Percentiles rank a stretch among this genome's conserved stretches.
Conservation (phyloP, 1,140 invertebrate species). For the Aradophagus sp. region DNA sequence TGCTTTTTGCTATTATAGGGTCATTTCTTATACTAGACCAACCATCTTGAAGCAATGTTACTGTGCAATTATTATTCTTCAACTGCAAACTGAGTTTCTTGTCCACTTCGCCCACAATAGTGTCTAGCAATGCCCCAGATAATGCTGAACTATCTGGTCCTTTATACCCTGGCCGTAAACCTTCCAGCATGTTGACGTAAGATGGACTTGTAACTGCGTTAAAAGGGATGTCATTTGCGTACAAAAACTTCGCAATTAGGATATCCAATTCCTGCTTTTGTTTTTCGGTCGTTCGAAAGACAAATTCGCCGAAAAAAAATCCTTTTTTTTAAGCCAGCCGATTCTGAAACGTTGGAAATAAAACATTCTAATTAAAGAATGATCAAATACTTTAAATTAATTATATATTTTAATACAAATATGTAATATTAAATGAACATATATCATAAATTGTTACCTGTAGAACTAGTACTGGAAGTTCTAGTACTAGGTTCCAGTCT, state of each 20-base stretch:
- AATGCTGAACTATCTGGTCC: conserved; percentile 1
- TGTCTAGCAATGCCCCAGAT: not conserved
- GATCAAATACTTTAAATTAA: no score
- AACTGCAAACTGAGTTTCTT: not conserved
- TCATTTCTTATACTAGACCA: conserved; percentile 18
- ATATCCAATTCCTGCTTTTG: no score
- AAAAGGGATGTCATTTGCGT: conserved; percentile 9
- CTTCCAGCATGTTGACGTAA: conserved; percentile 8
- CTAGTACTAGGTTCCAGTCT: no score
- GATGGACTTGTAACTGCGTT: conserved; percentile 2
- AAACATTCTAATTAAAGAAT: no score
- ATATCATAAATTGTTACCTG: no score
- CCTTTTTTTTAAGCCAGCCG: no score
- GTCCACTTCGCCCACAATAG: conserved; percentile 13
- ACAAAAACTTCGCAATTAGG: conserved; percentile 15
- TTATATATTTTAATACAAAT: no score
- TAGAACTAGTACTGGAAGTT: no score
- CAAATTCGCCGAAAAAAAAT: no score
- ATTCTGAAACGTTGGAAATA: no score
- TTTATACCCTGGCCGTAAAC: conserved; percentile 7
- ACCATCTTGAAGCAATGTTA: conserved; percentile 11
- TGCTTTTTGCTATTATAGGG: conserved; percentile 6
- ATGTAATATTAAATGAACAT: no score
- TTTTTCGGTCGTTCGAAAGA: no score
- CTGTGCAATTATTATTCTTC: conserved; percentile 5